These are phyloP conservation scores for Sicus ferrugineus DNA, from an alignment of 2,888 invertebrate species.

Conservation along the genomic window DNA sequence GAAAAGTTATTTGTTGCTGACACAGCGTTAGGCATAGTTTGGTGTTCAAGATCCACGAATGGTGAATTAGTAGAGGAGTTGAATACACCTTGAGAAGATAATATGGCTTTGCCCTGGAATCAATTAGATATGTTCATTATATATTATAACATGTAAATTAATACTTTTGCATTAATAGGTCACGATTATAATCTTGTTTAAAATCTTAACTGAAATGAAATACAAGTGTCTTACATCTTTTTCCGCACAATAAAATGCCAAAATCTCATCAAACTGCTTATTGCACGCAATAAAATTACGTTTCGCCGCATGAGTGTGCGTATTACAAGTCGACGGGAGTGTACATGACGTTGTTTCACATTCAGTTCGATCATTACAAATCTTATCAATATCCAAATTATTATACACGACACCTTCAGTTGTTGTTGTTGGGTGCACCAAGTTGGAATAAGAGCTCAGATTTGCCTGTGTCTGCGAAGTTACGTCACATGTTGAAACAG, in stretches of 20 bases:
- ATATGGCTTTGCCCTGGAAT: conserved; percentile 17
- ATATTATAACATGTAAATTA: no score
- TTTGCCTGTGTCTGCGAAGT: neutral
- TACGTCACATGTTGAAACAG: conserved; percentile 6
- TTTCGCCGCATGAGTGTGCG: conserved; percentile 12
- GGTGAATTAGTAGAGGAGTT: conserved; percentile 33
- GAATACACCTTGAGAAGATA: conserved; percentile 27
- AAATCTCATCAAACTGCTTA: conserved; percentile 12
- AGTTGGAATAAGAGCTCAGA: neutral
- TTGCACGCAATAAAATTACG: conserved; percentile 7
- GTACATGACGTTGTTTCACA: neutral
- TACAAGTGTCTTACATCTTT: neutral
- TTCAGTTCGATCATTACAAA: conserved; percentile 12
- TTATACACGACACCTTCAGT: neutral
- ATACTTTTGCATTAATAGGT: no score
- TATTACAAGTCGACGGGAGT: conserved; percentile 4
- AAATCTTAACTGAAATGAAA: no score
- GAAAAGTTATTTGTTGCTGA: neutral
- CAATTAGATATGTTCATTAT: conserved; percentile 9
- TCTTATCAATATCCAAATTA: conserved; percentile 6
- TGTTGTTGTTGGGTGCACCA: neutral
- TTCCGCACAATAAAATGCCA: neutral
- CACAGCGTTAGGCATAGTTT: neutral
- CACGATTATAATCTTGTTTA: no score
- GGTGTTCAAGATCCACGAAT: neutral